Evolutionary conservation across 2,888 invertebrate species (phyloP).

Genomic region (Sturmia bella): DNA sequence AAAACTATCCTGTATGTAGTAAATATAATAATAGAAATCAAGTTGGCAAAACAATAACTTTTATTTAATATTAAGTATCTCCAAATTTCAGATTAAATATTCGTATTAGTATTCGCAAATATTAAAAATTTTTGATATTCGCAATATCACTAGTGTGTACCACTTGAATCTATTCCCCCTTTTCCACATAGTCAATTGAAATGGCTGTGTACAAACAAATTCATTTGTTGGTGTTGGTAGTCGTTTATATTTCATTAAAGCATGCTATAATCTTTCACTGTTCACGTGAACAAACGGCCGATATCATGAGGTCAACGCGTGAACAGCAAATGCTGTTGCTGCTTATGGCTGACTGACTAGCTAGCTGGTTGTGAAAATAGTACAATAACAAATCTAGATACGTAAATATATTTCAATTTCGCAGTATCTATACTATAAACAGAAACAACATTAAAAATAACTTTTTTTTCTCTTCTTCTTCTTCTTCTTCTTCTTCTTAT

Average conservation of each 20-base stretch:
- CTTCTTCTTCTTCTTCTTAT: constrained; percentile 3
- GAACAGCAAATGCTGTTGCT: constrained; percentile 81
- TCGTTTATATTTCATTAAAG: constrained; percentile 9
- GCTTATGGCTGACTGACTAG: constrained; percentile 24
- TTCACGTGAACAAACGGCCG: constrained; percentile 86
- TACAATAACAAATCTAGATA: constrained; percentile 83
- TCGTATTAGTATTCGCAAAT: too few relatives aligned
- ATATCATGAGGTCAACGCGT: constrained; percentile 90
- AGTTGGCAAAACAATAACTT: too few relatives aligned
- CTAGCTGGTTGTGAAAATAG: constrained; percentile 70
- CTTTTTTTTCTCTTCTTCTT: neutral
- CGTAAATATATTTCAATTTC: constrained; percentile 39
- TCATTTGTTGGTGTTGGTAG: constrained; percentile 8
- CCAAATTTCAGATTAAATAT: too few relatives aligned
- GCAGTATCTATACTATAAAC: constrained; percentile 50
- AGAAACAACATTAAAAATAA: constrained; percentile 18
- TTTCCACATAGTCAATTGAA: too few relatives aligned
- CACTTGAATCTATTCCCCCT: too few relatives aligned
- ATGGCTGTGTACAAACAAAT: neutral
- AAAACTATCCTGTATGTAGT: too few relatives aligned
- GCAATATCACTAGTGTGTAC: too few relatives aligned
- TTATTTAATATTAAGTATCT: too few relatives aligned
- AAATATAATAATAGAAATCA: too few relatives aligned
- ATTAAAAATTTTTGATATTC: too few relatives aligned
- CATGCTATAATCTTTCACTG: constrained; percentile 78